A percentile compares a stretch with the other conserved stretches of the same genome.
Evolutionary conservation across 1,140 invertebrate genomes (phyloP).

Genomic region (Ips nitidus): DNA sequence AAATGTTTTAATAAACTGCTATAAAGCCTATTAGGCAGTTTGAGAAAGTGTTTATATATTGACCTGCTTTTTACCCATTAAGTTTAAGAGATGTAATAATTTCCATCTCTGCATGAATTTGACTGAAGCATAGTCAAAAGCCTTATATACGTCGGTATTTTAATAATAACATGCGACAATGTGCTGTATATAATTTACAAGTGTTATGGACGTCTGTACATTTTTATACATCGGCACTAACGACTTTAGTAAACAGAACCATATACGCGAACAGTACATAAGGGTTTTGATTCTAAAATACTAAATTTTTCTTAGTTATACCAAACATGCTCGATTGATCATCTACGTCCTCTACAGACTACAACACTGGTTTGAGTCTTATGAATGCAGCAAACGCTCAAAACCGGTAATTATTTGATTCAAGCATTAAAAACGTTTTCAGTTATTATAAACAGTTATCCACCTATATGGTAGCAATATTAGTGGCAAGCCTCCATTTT

Average conservation of each 20-base stretch:
- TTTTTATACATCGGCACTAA: no score
- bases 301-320: constrained; percentile 23
- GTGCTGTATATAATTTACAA: constrained; percentile 34
- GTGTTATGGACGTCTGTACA: constrained; percentile 8
- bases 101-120: no score
- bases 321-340: constrained; percentile 43
- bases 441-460: constrained; percentile 40
- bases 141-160: constrained; percentile 25
- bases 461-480: constrained; percentile 50
- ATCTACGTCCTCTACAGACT: constrained; percentile 44
- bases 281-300: constrained; percentile 41
- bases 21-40: background rate
- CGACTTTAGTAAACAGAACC: no score
- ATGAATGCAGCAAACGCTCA: constrained; percentile 42
- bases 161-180: constrained; percentile 17
- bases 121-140: constrained; percentile 19
- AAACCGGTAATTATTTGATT: constrained; percentile 38
- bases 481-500: constrained; percentile 57
- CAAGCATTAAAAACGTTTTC: constrained; percentile 40
- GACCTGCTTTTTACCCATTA: background rate
- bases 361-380: constrained; percentile 45
- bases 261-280: constrained; percentile 13
- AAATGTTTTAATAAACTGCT: background rate
- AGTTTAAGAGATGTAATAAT: no score
- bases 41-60: background rate